Evolutionary conservation across 2,113 vertebrate genomes (phyloP).

Genomic region (Conger conger): DNA sequence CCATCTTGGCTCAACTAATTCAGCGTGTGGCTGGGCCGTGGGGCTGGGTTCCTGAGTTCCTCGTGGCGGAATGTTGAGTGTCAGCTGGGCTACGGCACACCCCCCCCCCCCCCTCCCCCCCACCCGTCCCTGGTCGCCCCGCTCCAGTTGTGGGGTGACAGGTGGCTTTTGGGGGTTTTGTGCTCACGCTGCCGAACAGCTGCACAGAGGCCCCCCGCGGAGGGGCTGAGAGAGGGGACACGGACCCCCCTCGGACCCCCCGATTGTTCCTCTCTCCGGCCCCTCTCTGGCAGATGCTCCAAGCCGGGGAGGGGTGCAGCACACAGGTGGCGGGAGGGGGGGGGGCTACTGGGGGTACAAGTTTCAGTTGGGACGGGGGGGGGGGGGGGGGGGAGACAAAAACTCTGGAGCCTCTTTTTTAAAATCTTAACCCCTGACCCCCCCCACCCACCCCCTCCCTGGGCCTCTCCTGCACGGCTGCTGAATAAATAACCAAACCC

Average conservation of each 20-base stretch:
- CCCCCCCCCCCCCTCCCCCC: background rate
- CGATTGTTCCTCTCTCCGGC: background rate
- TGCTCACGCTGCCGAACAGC: conserved; percentile 17
- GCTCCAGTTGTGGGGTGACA: conserved; percentile 31
- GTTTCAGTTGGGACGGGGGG: background rate
- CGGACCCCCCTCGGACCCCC: background rate
- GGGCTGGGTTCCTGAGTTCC: background rate
- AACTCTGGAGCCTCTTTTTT: background rate
- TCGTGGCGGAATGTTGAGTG: background rate
- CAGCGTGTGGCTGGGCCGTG: too few species aligned
- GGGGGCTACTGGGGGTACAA: background rate
- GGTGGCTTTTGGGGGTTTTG: conserved; percentile 22
- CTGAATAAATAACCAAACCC: background rate
- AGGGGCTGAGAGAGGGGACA: background rate
- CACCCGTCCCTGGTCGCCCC: too few species aligned
- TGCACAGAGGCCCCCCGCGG: conserved; percentile 18
- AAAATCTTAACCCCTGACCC: too few species aligned
- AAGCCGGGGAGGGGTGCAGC: conserved; percentile 5
- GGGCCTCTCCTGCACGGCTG: background rate
- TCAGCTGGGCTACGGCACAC: background rate
- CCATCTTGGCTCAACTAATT: background rate
- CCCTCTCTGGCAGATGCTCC: conserved; percentile 24
- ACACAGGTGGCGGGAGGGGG: conserved; percentile 21
- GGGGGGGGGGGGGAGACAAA: background rate
- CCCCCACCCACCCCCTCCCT: background rate